Conservation (phyloP, 1,140 invertebrate genomes). For the Elymnias hypermnestra region DNA sequence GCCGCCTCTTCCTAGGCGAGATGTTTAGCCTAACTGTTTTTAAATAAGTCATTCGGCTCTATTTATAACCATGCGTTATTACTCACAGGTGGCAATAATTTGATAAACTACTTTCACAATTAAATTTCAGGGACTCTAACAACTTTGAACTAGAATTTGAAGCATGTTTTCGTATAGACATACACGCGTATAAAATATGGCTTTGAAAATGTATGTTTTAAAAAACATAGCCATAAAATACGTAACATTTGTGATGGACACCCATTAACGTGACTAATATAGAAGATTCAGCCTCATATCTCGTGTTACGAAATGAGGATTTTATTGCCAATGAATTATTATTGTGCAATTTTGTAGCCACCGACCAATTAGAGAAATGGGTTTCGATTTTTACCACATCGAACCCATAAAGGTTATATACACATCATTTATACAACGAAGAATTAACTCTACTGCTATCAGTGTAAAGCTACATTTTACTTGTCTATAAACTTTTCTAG, state of each 20-base stretch:
- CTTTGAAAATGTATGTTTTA: no score
- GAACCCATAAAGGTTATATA: not conserved
- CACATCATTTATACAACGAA: not conserved
- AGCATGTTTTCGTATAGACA: no score
- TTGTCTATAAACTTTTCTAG: not conserved
- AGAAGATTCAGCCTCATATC: slow-evolving; percentile 12
- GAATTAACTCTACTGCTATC: slow-evolving; percentile 1
- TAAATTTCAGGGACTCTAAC: no score
- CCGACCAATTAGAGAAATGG: slow-evolving; percentile 46
- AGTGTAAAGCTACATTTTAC: slow-evolving; percentile 4
- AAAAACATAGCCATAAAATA: slow-evolving; percentile 2
- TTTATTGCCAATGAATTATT: slow-evolving; percentile 48
- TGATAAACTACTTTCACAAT: no score
- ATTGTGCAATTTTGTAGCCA: slow-evolving; percentile 40
- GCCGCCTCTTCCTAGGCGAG: no score
- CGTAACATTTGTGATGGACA: slow-evolving; percentile 6
- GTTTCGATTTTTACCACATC: slow-evolving; percentile 29
- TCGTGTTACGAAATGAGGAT: slow-evolving; percentile 32
- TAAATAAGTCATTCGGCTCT: no score
- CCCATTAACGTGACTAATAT: slow-evolving; percentile 20
- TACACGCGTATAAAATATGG: no score
- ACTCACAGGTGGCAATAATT: no score
- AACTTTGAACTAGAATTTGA: no score
- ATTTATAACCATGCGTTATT: no score
- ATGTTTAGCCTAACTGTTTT: no score